phyloP scores from a whole-genome alignment of 2,113 vertebrate species.

The Cacatua alba region DNA sequence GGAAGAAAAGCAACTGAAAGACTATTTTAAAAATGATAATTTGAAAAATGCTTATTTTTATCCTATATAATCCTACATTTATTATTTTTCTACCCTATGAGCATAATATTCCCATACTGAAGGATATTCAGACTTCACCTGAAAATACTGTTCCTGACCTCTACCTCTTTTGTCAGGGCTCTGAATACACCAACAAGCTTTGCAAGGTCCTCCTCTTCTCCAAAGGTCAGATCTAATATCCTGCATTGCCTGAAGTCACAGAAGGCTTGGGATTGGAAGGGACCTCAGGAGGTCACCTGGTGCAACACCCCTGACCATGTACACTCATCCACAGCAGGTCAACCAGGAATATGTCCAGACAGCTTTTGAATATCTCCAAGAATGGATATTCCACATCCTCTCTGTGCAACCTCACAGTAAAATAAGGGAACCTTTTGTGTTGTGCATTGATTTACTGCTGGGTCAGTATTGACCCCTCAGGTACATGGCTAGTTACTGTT shows the following conservation, averaged over 20 bases:
- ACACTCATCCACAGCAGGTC: not conserved
- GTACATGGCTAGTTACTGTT: not conserved
- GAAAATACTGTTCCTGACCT: not conserved
- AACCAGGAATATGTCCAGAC: not conserved
- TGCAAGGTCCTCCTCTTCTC: not conserved
- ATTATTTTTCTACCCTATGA: not conserved
- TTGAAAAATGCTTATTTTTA: not conserved
- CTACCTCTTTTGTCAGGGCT: not conserved
- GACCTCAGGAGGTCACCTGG: not conserved
- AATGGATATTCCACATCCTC: not conserved
- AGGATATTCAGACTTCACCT: not conserved
- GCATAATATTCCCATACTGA: not conserved
- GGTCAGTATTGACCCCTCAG: not conserved
- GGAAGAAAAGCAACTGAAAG: not conserved
- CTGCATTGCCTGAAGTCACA: not conserved
- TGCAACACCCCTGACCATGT: not conserved
- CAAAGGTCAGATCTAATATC: not conserved
- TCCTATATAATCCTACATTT: not conserved
- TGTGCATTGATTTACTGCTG: not conserved
- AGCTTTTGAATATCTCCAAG: not conserved
- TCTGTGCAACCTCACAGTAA: not conserved
- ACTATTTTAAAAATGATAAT: not conserved
- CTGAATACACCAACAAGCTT: not conserved
- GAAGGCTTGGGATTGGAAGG: not conserved
- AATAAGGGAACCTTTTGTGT: not conserved